Base-by-base conservation (phyloP, 2,888 invertebrate genomes). In the Pycnomerus fuliginosus region DNA sequence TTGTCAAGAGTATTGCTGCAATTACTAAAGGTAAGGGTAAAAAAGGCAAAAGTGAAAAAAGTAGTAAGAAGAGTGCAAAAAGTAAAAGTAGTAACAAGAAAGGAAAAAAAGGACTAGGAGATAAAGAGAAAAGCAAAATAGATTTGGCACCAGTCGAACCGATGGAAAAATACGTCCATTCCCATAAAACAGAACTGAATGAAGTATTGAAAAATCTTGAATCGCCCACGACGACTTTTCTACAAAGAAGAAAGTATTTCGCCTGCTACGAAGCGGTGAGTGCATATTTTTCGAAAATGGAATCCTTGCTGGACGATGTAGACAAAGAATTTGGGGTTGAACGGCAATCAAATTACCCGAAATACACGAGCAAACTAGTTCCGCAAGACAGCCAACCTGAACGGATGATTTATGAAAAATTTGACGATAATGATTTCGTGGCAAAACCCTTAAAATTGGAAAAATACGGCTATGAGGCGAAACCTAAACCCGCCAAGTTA, bases 201-300 rank as follows among this genome's bases (percentile, higher is more conserved):
- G 15, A 10, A 12, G 12, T 34, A 3, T 10, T 44, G 3, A 12
- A 16, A 11, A 32, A 44, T 12, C 29, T 44, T 1, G 28, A 44
- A 16, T 14, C 30, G 2, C 38, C 39, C 4, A 27, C 31, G 1
- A 17, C 39, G 3, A 16, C 16, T 12, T 39, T 39, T 13, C 11
- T 13, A 15, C 24, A 38, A 16, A 24, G 44, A 10, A 29, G 34
- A 27, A 44, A 44, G 39, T 39, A 16, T 11, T 16, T 39, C 3
- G 12, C 22, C 3, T 31, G 32, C 17, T 15, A 11, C 23, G 2
- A 16, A 22, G 24, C 34, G 8, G 15, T 44, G 8, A 10, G 11
- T 5, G 33, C 24, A 2, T 34, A 39, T 16, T 32, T 44, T 12
- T 14, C 15, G 5, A 39, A 34, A 34, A 44, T 44, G 44, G 33